phyloP scores from a whole-genome alignment of 2,888 invertebrate species.

The Drosophila fulvimacula region DNA sequence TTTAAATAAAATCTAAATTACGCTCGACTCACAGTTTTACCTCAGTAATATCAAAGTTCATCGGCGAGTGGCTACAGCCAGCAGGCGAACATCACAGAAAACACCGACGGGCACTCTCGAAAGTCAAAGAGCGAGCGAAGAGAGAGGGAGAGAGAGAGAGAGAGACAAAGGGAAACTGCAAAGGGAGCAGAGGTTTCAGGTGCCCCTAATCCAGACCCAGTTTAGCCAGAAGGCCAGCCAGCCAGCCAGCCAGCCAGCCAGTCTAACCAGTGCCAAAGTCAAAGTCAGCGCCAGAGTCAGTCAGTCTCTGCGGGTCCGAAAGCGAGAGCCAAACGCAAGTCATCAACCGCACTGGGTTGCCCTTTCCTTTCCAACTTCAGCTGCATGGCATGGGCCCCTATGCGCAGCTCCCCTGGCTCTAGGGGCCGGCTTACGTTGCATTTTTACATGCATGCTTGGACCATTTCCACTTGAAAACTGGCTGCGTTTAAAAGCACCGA shows the following conservation, averaged over 20 bases:
- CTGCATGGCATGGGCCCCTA: neutral
- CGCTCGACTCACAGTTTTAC: neutral
- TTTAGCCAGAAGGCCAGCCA: constrained; percentile 46
- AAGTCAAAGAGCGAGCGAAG: constrained; percentile 17
- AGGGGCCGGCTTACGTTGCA: constrained; percentile 64
- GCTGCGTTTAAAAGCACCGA: constrained; percentile 69
- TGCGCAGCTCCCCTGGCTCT: constrained; percentile 4
- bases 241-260: constrained; percentile 55
- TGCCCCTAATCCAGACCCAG: constrained; percentile 50
- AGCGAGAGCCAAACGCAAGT: constrained; percentile 70
- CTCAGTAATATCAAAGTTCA: constrained; percentile 4
- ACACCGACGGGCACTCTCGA: constrained; percentile 37
- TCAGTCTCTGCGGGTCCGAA: constrained; percentile 67
- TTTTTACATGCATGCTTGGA: constrained; percentile 75
- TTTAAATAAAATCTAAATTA: constrained; percentile 3
- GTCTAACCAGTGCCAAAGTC: constrained; percentile 81
- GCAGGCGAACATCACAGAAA: constrained; percentile 37
- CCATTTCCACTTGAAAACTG: constrained; percentile 60
- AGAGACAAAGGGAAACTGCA: neutral
- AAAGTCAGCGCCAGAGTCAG: constrained; percentile 69
- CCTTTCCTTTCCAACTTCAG: constrained; percentile 5
- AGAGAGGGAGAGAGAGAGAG: constrained; percentile 7
- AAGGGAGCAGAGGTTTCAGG: neutral
- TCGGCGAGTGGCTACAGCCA: constrained; percentile 3
- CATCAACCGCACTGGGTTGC: constrained; percentile 68